Base-by-base conservation (phyloP, 2,113 vertebrate species). In the Labrus mixtus region DNA sequence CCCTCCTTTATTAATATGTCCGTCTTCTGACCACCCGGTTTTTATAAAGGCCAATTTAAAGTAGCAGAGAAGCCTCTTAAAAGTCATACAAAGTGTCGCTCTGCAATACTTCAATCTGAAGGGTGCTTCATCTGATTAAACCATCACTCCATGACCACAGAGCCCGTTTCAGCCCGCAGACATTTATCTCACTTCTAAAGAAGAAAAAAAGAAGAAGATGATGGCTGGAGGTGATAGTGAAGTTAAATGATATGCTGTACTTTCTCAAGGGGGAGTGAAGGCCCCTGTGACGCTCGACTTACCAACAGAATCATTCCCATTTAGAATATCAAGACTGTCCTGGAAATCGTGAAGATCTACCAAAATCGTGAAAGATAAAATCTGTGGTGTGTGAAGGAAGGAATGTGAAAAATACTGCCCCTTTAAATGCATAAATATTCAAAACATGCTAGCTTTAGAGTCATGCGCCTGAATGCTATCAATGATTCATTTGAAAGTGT, bases 11-110 rank as follows among this genome's bases (percentile, higher is more conserved):
- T 81, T 79, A 83, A 83, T 81, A 51, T 23, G 13, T 17, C 54
- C 57, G 78, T 87, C 84, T 82, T 78, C 25, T 70, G 77, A 78
- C 85, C 76, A 66, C 53, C 46, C 65, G 54, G n/a, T 73, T 78
- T 41, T 73, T 67, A 19, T 62, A 16, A 59, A 56, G 73, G 70
- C 64, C 79, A 84, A 83, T 87, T 84, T 82, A 80, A 86, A 89
- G 67, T 81, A 59, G 16, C 39, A 73, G 60, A 37, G 39, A 11
- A 74, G 60, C 56, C 51, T 76, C 71, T 68, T 58, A 56, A 51
- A 73, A 60, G 22, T 73, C 50, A 6, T 61, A 41, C 37, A 56
- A 71, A 82, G 58, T 71, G 57, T 17, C 48, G 48, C 29, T 46
- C 48, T 56, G 54, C 58, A 39, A 29, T 22, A 22, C 57, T 55